Evolutionary conservation across 2,888 invertebrate genomes (phyloP).

Genomic region (Rhamnusium bicolor): DNA sequence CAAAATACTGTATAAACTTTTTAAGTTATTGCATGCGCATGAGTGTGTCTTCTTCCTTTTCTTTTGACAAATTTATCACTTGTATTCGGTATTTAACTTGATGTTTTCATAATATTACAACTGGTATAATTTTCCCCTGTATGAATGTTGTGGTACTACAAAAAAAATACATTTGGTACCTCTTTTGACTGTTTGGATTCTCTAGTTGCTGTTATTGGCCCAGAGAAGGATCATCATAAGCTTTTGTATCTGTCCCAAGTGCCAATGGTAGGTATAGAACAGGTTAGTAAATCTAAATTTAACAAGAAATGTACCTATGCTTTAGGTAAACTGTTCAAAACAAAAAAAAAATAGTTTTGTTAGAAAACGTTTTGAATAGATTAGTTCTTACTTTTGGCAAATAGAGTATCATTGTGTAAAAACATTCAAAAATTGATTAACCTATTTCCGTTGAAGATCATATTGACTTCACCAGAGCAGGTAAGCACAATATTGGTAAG

Average conservation of each 20-base stretch:
- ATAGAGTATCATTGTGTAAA: conserved; percentile 2
- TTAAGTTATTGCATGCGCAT: conserved; percentile 52
- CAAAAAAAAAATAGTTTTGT: background rate
- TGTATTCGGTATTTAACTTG: background rate
- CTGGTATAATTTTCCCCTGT: conserved; percentile 43
- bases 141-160: conserved; percentile 42
- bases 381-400: conserved; percentile 1
- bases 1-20: conserved; percentile 51
- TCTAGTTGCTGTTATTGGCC: conserved; percentile 74
- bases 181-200: conserved; percentile 35
- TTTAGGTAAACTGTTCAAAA: background rate
- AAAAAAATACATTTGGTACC: conserved; percentile 32
- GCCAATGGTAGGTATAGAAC: conserved; percentile 72
- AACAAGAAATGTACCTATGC: background rate
- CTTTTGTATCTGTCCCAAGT: conserved; percentile 75
- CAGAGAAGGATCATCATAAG: conserved; percentile 75
- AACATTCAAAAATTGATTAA: conserved; percentile 17
- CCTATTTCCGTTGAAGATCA: conserved; percentile 59
- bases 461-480: conserved; percentile 61
- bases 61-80: conserved; percentile 23
- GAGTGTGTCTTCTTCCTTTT: conserved; percentile 39
- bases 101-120: conserved; percentile 2
- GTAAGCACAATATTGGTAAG: conserved; percentile 61
- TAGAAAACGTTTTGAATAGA: background rate
- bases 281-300: conserved; percentile 60